Percentiles rank a stretch among this genome's conserved stretches.
phyloP scores from a whole-genome alignment of 2,113 vertebrate species.

The Pomatorhinus ruficollis region DNA sequence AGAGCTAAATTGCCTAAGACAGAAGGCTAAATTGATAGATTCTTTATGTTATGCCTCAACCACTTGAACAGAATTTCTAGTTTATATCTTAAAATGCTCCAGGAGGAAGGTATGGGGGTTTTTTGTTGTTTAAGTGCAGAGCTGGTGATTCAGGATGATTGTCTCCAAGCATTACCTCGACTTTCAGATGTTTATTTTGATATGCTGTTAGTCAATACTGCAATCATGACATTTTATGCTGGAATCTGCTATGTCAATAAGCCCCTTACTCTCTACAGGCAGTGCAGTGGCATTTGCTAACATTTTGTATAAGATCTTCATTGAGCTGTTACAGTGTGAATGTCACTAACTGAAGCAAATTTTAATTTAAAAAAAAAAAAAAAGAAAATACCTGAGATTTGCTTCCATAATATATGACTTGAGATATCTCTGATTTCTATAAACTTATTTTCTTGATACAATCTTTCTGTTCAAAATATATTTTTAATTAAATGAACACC shows the following conservation, averaged over 20 bases:
- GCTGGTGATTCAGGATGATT: not conserved
- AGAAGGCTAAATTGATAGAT: not conserved
- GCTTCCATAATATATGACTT: not conserved
- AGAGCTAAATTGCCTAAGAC: not conserved
- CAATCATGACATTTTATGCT: slow-evolving; percentile 59
- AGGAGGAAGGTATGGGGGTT: not conserved
- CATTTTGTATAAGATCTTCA: slow-evolving; percentile 11
- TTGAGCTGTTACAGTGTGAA: slow-evolving; percentile 15
- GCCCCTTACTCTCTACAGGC: slow-evolving; percentile 42
- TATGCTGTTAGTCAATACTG: slow-evolving; percentile 53
- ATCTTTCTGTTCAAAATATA: not conserved
- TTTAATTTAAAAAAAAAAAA: not conserved
- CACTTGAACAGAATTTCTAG: not conserved
- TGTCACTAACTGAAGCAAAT: slow-evolving; percentile 30
- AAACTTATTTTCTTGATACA: not conserved
- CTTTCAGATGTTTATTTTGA: slow-evolving; percentile 57
- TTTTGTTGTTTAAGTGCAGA: not conserved
- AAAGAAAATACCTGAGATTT: not conserved
- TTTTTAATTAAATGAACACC: not conserved
- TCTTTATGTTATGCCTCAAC: not conserved
- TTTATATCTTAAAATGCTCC: not conserved
- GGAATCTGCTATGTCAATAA: slow-evolving; percentile 48
- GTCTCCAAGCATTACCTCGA: not conserved
- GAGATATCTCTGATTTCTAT: not conserved
- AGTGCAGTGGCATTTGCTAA: slow-evolving; percentile 51